Percentiles rank a stretch among this genome's conserved stretches.
These are phyloP conservation scores for Polypterus senegalus DNA, from an alignment of 2,113 vertebrate species.

Conservation along the genomic window DNA sequence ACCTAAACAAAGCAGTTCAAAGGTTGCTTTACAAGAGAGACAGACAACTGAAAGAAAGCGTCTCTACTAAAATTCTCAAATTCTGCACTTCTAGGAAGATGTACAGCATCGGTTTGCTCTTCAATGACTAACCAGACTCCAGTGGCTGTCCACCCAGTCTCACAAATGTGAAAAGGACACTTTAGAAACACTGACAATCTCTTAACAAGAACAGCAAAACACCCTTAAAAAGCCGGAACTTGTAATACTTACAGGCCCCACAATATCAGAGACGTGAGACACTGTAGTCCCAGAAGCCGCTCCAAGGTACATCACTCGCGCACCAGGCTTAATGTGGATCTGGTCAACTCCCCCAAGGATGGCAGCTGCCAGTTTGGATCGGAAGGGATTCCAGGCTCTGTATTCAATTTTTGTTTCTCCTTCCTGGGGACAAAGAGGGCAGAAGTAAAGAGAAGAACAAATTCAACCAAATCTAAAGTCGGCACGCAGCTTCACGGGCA, in stretches of 20 bases:
- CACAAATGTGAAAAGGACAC: too few relatives aligned
- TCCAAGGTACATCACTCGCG: conserved; percentile 78
- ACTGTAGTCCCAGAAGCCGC: conserved; percentile 84
- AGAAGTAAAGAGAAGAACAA: neutral
- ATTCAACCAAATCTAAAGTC: neutral
- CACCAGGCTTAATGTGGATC: conserved; percentile 79
- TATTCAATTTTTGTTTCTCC: conserved; percentile 79
- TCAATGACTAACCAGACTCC: too few relatives aligned
- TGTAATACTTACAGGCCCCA: conserved; percentile 64
- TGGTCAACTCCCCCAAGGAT: conserved; percentile 82
- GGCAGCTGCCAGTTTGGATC: conserved; percentile 80
- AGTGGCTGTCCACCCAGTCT: too few relatives aligned
- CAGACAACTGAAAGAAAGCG: too few relatives aligned
- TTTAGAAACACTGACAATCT: too few relatives aligned
- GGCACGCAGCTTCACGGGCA: neutral
- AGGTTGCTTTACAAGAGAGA: too few relatives aligned
- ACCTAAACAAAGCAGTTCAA: too few relatives aligned
- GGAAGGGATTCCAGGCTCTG: conserved; percentile 86
- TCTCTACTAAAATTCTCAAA: too few relatives aligned
- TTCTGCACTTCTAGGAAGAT: too few relatives aligned
- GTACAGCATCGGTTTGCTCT: too few relatives aligned
- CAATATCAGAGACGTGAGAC: conserved; percentile 85
- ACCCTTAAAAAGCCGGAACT: neutral
- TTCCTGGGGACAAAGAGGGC: conserved; percentile 41
- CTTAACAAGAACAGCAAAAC: too few relatives aligned